Evolutionary conservation across 2,113 vertebrate genomes (phyloP).

Genomic region (Tricholaema leucomelas): DNA sequence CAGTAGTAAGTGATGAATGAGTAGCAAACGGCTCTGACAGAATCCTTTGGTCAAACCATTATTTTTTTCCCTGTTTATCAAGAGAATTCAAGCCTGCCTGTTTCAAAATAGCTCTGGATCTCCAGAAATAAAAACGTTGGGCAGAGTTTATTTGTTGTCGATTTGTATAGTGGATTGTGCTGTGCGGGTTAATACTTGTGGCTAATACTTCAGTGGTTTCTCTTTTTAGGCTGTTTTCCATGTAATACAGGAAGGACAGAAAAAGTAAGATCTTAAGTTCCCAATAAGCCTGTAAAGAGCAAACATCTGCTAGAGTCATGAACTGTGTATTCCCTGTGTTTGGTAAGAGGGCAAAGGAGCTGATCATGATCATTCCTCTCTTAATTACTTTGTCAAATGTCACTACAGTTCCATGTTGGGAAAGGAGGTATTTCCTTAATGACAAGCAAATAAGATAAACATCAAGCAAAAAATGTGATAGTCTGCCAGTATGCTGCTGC

Average conservation of each 20-base stretch:
- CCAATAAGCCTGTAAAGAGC: not conserved
- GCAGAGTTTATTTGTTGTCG: not conserved
- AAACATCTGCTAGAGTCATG: conserved; percentile 52
- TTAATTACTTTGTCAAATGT: conserved; percentile 65
- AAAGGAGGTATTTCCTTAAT: conserved; percentile 44
- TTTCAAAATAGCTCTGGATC: not conserved
- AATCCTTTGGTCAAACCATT: not conserved
- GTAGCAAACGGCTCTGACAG: not conserved
- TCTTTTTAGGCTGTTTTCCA: conserved; percentile 6
- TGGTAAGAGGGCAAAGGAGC: conserved; percentile 35
- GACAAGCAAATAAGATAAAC: conserved; percentile 26
- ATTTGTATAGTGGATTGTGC: not conserved
- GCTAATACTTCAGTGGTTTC: not conserved
- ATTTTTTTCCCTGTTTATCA: not conserved
- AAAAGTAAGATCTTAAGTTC: conserved; percentile 18
- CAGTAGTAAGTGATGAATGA: not conserved
- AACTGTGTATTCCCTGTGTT: conserved; percentile 31
- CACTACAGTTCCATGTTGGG: not conserved
- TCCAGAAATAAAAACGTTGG: not conserved
- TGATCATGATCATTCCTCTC: not conserved
- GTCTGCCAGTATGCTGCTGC: not conserved
- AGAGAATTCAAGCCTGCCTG: not conserved
- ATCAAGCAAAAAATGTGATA: not conserved
- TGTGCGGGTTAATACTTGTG: conserved; percentile 17
- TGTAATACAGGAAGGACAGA: conserved; percentile 25